Evolutionary conservation across 2,888 invertebrate genomes (phyloP).

Genomic region (Folsomia candida): DNA sequence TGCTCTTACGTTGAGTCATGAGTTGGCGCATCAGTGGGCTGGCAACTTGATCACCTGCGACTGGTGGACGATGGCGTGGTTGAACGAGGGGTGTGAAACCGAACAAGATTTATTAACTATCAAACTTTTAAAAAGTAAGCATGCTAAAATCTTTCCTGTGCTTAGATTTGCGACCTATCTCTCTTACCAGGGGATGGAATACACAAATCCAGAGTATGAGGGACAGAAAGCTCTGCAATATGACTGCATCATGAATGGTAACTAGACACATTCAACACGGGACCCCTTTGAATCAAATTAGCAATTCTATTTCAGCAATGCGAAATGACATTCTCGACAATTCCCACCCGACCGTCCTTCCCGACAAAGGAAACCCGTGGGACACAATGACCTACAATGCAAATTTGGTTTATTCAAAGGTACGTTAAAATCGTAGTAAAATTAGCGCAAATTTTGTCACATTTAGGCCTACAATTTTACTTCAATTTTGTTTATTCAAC

Average conservation of each 20-base stretch:
- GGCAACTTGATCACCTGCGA: constrained; percentile 52
- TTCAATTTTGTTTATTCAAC: no score
- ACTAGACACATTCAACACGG: no score
- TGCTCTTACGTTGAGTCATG: constrained; percentile 59
- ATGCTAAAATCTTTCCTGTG: no score
- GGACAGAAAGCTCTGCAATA: constrained; percentile 32
- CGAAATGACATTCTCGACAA: constrained; percentile 31
- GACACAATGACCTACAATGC: constrained; percentile 38
- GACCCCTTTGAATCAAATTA: no score
- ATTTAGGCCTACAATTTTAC: no score
- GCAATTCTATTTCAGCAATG: no score
- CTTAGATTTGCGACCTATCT: constrained; percentile 66
- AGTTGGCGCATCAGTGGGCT: constrained; percentile 63
- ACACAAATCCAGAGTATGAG: constrained; percentile 50
- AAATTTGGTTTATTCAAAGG: constrained; percentile 28
- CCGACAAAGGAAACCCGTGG: constrained; percentile 40
- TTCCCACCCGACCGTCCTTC: constrained; percentile 36
- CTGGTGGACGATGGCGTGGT: constrained; percentile 54
- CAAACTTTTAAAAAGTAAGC: constrained; percentile 52
- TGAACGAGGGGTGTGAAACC: not conserved
- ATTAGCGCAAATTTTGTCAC: no score
- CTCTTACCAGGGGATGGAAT: constrained; percentile 65
- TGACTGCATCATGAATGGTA: constrained; percentile 35
- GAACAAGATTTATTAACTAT: no score
- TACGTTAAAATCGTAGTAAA: no score